A percentile compares a stretch with the other conserved stretches of the same genome.
Evolutionary conservation across 2,797 vertebrate species (phyloP).

Genomic region (Aulostomus chinensis): DNA sequence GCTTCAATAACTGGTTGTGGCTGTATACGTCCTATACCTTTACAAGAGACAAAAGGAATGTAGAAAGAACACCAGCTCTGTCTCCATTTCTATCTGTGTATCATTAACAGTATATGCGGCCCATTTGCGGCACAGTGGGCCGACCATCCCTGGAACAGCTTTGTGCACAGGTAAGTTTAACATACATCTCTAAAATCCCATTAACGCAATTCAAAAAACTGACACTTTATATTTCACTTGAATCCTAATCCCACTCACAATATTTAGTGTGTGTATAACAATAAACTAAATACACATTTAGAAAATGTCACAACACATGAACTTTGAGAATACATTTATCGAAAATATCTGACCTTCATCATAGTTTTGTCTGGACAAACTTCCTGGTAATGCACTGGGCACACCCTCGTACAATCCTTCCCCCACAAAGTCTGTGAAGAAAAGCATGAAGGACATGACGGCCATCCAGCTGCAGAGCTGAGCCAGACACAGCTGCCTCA

Average conservation of each 20-base stretch:
- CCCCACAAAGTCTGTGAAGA: conserved; percentile 86
- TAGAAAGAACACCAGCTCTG: conserved; percentile 8
- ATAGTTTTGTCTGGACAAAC: conserved; percentile 73
- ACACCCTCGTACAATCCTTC: conserved; percentile 82
- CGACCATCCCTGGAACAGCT: not conserved
- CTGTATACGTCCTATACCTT: not conserved
- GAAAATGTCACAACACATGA: not conserved
- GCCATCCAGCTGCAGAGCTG: conserved; percentile 87
- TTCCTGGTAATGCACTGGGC: conserved; percentile 79
- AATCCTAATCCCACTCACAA: not conserved
- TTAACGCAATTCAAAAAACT: too few relatives aligned
- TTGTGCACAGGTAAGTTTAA: conserved; percentile 12
- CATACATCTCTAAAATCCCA: not conserved
- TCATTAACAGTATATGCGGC: conserved; percentile 31
- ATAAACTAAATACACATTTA: not conserved
- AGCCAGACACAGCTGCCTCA: conserved; percentile 79
- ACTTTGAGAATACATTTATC: not conserved
- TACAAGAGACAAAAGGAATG: conserved; percentile 5
- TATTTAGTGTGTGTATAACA: not conserved
- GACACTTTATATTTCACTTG: too few relatives aligned
- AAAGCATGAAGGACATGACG: conserved; percentile 85
- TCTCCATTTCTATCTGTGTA: conserved; percentile 42
- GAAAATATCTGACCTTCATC: conserved; percentile 78
- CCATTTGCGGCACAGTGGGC: conserved; percentile 20
- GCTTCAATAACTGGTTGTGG: not conserved